A percentile compares a stretch with the other conserved stretches of the same genome.
Conservation (phyloP, 2,888 invertebrate genomes). For the Sphaerophoria rueppellii region DNA sequence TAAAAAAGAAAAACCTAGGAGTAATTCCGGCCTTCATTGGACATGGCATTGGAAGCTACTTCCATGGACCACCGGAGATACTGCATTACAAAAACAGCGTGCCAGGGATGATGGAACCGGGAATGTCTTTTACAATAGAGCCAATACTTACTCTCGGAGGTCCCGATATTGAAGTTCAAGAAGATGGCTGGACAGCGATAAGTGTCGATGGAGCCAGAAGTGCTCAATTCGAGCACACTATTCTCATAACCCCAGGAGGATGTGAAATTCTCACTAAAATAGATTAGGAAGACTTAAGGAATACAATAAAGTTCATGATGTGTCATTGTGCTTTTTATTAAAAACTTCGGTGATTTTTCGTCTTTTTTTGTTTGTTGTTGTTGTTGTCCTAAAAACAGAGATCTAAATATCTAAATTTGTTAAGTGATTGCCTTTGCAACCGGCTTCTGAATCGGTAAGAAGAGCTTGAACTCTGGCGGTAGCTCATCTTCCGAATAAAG, state of each 20-base stretch:
- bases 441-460: constrained; percentile 93
- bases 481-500: constrained; percentile 96
- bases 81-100: constrained; percentile 88
- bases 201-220: constrained; percentile 91
- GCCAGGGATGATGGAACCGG: constrained; percentile 89
- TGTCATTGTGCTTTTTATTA: constrained; percentile 62
- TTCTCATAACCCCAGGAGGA: constrained; percentile 91
- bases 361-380: background rate
- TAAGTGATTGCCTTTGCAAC: constrained; percentile 77
- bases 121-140: constrained; percentile 98
- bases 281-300: constrained; percentile 45
- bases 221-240: constrained; percentile 96
- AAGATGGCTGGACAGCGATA: constrained; percentile 96
- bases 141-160: constrained; percentile 92
- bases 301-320: constrained; percentile 45
- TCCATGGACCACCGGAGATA: constrained; percentile 96
- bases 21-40: constrained; percentile 93
- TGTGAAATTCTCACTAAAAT: constrained; percentile 89
- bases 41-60: constrained; percentile 96
- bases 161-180: constrained; percentile 86
- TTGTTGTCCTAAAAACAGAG: constrained; percentile 21
- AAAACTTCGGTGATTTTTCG: constrained; percentile 56
- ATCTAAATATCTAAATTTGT: constrained; percentile 65
- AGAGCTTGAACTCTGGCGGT: constrained; percentile 96
- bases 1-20: constrained; percentile 85